Evolutionary conservation across 2,888 invertebrate species (phyloP).

Genomic region (Galeruca laticollis): DNA sequence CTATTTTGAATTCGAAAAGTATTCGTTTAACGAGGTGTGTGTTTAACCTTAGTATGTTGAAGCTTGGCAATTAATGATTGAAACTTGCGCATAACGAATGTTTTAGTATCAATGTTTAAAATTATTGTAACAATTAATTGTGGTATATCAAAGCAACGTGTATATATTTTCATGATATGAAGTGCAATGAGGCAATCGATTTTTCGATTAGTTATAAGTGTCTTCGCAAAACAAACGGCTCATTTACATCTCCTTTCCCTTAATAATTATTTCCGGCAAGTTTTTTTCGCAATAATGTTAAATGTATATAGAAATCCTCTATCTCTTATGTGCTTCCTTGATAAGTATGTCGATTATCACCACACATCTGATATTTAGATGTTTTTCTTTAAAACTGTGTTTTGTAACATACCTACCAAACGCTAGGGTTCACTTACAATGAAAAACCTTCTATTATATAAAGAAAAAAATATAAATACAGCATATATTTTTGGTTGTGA

Average conservation of each 20-base stretch:
- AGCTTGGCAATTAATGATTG: too few relatives aligned
- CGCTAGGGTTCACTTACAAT: conserved; percentile 61
- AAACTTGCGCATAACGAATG: background rate
- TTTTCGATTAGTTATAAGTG: background rate
- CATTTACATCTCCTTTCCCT: conserved; percentile 16
- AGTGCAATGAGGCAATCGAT: background rate
- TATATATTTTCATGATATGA: background rate
- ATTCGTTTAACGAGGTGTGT: too few relatives aligned
- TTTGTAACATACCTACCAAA: conserved; percentile 55
- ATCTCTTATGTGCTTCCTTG: conserved; percentile 61
- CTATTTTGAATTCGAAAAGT: too few relatives aligned
- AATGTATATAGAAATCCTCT: conserved; percentile 45
- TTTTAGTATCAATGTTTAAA: background rate
- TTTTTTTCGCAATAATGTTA: conserved; percentile 50
- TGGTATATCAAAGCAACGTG: conserved; percentile 3
- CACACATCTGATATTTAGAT: conserved; percentile 47
- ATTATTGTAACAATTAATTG: background rate
- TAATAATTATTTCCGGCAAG: conserved; percentile 36
- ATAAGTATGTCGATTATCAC: conserved; percentile 54
- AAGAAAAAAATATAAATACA: background rate
- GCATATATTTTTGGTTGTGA: background rate
- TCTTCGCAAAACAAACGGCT: conserved; percentile 25
- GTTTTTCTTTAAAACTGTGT: conserved; percentile 41
- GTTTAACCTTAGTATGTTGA: too few relatives aligned
- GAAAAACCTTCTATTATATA: conserved; percentile 56